Evolutionary conservation across 2,797 vertebrate genomes (phyloP).

Genomic region (Diplodus puntazzo): DNA sequence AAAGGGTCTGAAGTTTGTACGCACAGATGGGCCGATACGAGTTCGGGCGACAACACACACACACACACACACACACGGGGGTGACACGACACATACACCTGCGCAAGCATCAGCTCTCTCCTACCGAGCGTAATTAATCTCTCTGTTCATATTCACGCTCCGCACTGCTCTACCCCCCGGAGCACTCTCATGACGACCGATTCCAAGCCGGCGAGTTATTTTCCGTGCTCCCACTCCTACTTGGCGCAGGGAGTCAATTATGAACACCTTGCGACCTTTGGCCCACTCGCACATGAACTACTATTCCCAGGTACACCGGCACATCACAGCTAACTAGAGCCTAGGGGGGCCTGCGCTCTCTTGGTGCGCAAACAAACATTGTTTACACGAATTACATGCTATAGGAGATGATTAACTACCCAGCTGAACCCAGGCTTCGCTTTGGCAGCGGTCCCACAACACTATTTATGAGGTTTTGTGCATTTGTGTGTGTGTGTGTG

Average conservation of each 20-base stretch:
- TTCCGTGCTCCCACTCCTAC: constrained; percentile 38
- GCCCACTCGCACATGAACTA: constrained; percentile 55
- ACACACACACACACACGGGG: constrained; percentile 20
- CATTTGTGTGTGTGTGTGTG: constrained; percentile 35
- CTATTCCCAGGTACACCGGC: constrained; percentile 62
- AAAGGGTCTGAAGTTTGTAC: constrained; percentile 30
- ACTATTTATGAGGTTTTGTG: constrained; percentile 71
- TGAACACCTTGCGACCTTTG: constrained; percentile 76
- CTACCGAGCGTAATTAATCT: constrained; percentile 72
- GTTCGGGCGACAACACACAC: constrained; percentile 19
- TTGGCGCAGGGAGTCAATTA: constrained; percentile 70
- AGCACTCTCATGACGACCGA: constrained; percentile 40
- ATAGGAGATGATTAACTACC: constrained; percentile 80
- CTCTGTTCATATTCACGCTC: constrained; percentile 60
- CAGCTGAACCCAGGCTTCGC: constrained; percentile 67
- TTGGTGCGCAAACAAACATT: constrained; percentile 67
- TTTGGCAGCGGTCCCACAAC: constrained; percentile 70
- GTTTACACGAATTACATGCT: constrained; percentile 78
- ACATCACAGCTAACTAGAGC: constrained; percentile 70
- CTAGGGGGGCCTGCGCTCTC: constrained; percentile 51
- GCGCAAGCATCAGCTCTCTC: constrained; percentile 40
- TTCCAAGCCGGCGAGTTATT: constrained; percentile 36
- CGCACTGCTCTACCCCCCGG: constrained; percentile 28
- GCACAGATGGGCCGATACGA: constrained; percentile 51
- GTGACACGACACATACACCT: constrained; percentile 35